Evolutionary conservation across 2,113 vertebrate genomes (phyloP).

Genomic region (Leptosomus discolor): DNA sequence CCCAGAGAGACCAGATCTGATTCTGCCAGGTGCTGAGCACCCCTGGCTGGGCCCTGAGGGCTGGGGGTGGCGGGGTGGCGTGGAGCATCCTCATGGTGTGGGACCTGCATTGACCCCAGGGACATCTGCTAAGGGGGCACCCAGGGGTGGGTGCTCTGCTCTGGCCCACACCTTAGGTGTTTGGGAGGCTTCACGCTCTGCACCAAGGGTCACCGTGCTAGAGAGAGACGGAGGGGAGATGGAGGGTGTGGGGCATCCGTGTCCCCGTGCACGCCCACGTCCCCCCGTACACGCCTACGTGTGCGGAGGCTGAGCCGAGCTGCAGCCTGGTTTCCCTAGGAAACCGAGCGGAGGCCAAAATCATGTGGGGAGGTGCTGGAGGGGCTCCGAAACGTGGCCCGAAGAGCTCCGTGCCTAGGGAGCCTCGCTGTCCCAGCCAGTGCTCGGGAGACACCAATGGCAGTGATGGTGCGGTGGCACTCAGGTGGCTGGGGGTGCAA

Average conservation of each 20-base stretch:
- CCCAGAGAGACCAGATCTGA: too few species aligned
- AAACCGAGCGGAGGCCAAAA: not conserved
- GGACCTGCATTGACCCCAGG: rapidly evolving
- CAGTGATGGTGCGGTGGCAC: not conserved
- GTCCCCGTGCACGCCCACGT: not conserved
- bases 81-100: not conserved
- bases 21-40: not conserved
- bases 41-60: rapidly evolving
- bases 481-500: rapidly evolving
- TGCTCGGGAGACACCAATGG: rapidly evolving
- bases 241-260: not conserved
- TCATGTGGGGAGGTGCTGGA: not conserved
- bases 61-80: not conserved
- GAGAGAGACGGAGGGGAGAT: not conserved
- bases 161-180: rapidly evolving
- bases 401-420: rapidly evolving
- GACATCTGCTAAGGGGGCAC: rapidly evolving
- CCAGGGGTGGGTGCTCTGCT: rapidly evolving
- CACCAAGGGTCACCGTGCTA: rapidly evolving
- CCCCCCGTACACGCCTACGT: not conserved
- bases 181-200: not conserved
- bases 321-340: conserved; percentile 38
- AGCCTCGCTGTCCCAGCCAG: rapidly evolving
- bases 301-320: not conserved
- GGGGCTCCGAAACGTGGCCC: not conserved